Base-by-base conservation (phyloP, 2,888 invertebrate genomes). In the Agrotis clavis region DNA sequence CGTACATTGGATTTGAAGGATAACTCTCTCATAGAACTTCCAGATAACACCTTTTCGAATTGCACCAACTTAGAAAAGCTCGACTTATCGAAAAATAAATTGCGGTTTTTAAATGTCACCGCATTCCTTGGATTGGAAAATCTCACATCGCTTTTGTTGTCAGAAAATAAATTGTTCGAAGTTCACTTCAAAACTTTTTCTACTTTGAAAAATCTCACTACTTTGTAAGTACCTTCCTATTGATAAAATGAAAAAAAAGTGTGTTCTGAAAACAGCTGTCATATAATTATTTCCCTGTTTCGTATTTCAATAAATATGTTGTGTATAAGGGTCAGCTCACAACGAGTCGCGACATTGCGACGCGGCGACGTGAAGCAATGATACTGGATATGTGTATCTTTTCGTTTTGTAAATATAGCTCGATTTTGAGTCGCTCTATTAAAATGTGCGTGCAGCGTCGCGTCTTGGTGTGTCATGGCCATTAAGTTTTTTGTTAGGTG, bases 1-100 rank as follows among this genome's bases (percentile, higher is more conserved):
- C 96, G 96, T 68, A 97, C 97, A 86, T 95, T 98, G 59, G 97
- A 97, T 89, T 92, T 98, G 63, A 98, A 97, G 63, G 97, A 97
- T 82, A 98, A 98, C 90, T 96, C 96, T 69, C 94, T 98, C 74
- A 89, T 92, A 9, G 92, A 93, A 71, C 79, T 96, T 7, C 97
- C 97, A 6, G 97, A 97, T 77, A 96, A 96, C 59, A 91, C 97
- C 7, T 98, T 98, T 89, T 85, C 94, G 7, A 95, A 96, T 53
- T 96, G 97, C 71, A 91, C 90, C 3, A 96, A 95, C 65, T 91
- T 98, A 71, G 97, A 98, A 81, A 97, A 97, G 86, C 92, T 98
- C 21, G 97, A 97, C 85, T 92, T 98, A 61, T 97, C 97, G 78
- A 97, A 97, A 77, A 98, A 98, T 88, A 97, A 97, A 87, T 92